These are phyloP conservation scores for Hybognathus amarus DNA, from an alignment of 2,797 vertebrate species.

Conservation along the genomic window DNA sequence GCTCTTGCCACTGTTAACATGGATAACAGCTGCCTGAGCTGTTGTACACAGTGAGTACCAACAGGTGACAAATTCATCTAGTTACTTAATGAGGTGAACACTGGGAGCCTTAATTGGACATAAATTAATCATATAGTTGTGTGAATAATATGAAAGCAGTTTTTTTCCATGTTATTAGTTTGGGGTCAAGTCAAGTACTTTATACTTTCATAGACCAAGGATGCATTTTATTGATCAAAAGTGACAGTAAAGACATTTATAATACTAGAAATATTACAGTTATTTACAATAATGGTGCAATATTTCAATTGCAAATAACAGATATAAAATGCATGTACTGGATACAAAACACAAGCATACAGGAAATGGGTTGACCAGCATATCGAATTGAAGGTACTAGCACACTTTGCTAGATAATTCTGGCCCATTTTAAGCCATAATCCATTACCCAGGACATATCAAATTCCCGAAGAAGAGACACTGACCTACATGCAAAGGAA, in stretches of 20 bases:
- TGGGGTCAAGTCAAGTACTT: background rate
- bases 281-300: background rate
- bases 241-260: background rate
- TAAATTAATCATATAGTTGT: slow-evolving; percentile 44
- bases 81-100: slow-evolving; percentile 43
- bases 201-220: background rate
- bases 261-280: background rate
- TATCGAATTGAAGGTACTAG: background rate
- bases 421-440: slow-evolving; percentile 27
- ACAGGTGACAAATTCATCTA: slow-evolving; percentile 47
- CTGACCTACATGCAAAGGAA: slow-evolving; percentile 34
- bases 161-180: background rate
- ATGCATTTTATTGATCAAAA: background rate
- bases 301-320: too few relatives aligned
- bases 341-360: background rate
- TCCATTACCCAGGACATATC: slow-evolving; percentile 12
- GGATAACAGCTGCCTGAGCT: slow-evolving; percentile 25
- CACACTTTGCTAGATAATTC: background rate
- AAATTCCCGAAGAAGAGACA: slow-evolving; percentile 22
- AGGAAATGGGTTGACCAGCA: slow-evolving; percentile 1
- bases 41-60: background rate
- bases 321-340: background rate
- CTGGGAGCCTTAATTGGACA: slow-evolving; percentile 40
- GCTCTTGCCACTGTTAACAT: slow-evolving; percentile 31
- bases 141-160: background rate